These are phyloP conservation scores for Hemibates koningsi DNA, from an alignment of 2,113 vertebrate species.

Conservation along the genomic window DNA sequence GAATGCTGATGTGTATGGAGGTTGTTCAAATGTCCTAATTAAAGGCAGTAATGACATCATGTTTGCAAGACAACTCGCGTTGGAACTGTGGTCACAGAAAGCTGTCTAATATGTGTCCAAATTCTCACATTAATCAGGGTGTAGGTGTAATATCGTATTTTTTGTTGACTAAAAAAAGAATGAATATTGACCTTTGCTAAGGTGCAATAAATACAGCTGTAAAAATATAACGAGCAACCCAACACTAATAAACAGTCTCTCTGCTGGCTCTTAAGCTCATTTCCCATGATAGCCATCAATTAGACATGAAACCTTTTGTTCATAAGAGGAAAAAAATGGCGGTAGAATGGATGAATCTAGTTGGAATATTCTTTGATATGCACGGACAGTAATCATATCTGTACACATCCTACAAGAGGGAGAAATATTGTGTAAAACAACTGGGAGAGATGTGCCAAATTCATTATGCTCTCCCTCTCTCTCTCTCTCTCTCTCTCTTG, in stretches of 20 bases:
- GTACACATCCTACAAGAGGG: slow-evolving; percentile 1
- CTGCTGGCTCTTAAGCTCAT: not conserved
- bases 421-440: slow-evolving; percentile 17
- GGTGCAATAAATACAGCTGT: slow-evolving; percentile 14
- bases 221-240: slow-evolving; percentile 10
- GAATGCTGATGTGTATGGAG: not conserved
- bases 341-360: not conserved
- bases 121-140: not conserved
- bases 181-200: not conserved
- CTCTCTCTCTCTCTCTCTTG: not conserved
- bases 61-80: not conserved
- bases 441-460: slow-evolving; percentile 7
- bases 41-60: not conserved
- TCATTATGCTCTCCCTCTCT: not conserved
- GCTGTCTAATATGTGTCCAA: not conserved
- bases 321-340: not conserved
- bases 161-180: not conserved
- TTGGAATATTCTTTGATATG: slow-evolving; percentile 18
- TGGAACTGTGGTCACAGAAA: not conserved
- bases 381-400: slow-evolving; percentile 1
- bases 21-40: not conserved
- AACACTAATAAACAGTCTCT: not conserved
- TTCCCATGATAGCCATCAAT: slow-evolving; percentile 17
- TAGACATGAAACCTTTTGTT: slow-evolving; percentile 1
- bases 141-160: not conserved